A percentile compares a stretch with the other conserved stretches of the same genome.
Evolutionary conservation across 64 coral and sea anemone species (phyloP).

Genomic region (Anthopleura sola): DNA sequence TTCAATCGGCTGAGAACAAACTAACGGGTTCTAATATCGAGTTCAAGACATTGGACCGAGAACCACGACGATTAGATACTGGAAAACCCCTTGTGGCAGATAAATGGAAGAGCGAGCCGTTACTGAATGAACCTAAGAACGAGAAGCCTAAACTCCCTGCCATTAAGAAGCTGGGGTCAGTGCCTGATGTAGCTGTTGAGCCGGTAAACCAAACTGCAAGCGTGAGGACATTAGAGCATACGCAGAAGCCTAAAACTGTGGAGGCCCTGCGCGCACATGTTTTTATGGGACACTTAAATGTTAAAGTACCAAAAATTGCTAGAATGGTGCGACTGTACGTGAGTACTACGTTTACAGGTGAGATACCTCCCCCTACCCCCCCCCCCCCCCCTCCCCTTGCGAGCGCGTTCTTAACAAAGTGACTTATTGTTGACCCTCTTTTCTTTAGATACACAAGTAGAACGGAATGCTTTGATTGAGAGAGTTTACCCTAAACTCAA

Average conservation of each 20-base stretch:
- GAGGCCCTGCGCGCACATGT: conserved; percentile 52
- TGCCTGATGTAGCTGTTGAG: not conserved
- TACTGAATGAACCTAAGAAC: not conserved
- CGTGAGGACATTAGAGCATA: not conserved
- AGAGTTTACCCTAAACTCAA: conserved; percentile 81
- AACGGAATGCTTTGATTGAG: conserved; percentile 71
- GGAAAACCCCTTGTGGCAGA: conserved; percentile 1
- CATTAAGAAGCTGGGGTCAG: not conserved
- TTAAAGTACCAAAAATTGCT: conserved; percentile 47
- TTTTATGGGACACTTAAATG: conserved; percentile 63
- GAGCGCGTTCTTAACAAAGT: no score
- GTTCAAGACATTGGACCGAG: not conserved
- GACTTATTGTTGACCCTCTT: not conserved
- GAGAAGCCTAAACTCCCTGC: not conserved
- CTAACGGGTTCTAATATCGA: not conserved
- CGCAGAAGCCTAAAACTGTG: conserved; percentile 40
- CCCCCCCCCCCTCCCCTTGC: no score
- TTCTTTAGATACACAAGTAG: conserved; percentile 66
- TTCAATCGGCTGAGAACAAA: not conserved
- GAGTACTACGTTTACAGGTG: conserved; percentile 89
- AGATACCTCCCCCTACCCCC: not conserved
- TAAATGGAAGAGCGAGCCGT: conserved; percentile 27
- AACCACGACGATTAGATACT: not conserved
- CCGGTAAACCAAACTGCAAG: not conserved
- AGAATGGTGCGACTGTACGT: conserved; percentile 63